Base-by-base conservation (phyloP, 1,140 invertebrate genomes). In the Magallana ariakensis region DNA sequence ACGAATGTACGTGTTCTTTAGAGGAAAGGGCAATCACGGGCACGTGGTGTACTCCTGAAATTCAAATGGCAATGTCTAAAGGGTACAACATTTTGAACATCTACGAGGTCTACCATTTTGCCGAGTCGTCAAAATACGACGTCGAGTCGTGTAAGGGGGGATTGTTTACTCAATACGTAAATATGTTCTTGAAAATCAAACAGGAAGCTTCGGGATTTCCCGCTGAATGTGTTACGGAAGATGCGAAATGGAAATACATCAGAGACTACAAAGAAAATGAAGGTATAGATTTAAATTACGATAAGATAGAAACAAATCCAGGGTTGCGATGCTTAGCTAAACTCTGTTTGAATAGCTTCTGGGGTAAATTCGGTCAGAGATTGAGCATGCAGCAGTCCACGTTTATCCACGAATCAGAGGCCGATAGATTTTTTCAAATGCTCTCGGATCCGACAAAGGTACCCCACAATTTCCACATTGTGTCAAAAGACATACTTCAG, bases 21-120 rank as follows among this genome's bases (percentile, higher is more conserved):
- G 33, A 33, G 80, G 84, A 88, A 3, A 83, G 87, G 56, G 46
- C 13, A 1, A 70, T 88, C 13, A 83, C 46, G 4, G 84, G 87
- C 26, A 88, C 84, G 9, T 86, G 87, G 87, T 85, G 84, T 86
- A 88, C 87, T 53, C 80, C 84, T 6, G 87, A 88, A 88, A 53
- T 88, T 5, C 33, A 86, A 55, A 92, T 93, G 85, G 95, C 95
- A 0, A 33, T 93, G 1, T 70, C 92, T 53, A 86, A 87, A 80
- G 94, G 94, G 0, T 95, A 95, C 60, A 87, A 89, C 86, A 90
- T 95, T 60, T 3, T 93, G 6, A 84, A 93, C 15, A 90, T 95
- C 15, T 92, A 89, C 66, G 93, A 95, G 89, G 90, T 95, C 10
- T 95, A 94, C 92, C 87, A 94, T 58, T 91, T 81, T 54, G 60